These are phyloP conservation scores for Muntiacus reevesi DNA, from an alignment of 2,113 vertebrate genomes.

Conservation along the genomic window DNA sequence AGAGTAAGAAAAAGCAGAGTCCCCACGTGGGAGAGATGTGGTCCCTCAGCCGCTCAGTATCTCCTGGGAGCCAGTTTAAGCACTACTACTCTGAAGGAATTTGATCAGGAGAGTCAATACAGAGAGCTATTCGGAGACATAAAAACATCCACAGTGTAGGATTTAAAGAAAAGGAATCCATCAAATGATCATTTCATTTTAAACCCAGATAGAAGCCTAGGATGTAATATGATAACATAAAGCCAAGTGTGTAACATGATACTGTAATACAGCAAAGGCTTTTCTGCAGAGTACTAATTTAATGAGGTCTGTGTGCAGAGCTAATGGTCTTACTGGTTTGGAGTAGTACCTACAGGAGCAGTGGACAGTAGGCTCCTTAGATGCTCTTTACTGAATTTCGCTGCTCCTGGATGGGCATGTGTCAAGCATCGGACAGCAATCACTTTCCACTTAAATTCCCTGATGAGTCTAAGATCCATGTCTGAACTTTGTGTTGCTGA, in stretches of 20 bases:
- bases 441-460: neutral
- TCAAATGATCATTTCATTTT: neutral
- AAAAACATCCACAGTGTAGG: neutral
- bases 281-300: neutral
- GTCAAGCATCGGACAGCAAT: neutral
- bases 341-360: neutral
- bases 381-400: neutral
- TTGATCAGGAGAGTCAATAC: neutral
- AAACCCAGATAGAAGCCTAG: neutral
- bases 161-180: neutral
- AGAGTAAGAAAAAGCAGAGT: neutral
- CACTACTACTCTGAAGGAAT: neutral
- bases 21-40: neutral
- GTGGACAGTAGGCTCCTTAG: rapidly evolving
- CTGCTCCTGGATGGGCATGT: neutral
- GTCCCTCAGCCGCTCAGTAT: neutral
- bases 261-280: neutral
- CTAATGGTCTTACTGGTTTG: neutral
- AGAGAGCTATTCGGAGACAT: neutral
- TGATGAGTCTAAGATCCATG: neutral
- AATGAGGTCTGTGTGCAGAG: neutral
- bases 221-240: neutral
- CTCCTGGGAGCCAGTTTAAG: neutral
- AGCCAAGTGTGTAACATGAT: neutral
- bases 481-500: neutral